Conservation (phyloP, 1,140 invertebrate genomes). For the Scaptomyza graminum region DNA sequence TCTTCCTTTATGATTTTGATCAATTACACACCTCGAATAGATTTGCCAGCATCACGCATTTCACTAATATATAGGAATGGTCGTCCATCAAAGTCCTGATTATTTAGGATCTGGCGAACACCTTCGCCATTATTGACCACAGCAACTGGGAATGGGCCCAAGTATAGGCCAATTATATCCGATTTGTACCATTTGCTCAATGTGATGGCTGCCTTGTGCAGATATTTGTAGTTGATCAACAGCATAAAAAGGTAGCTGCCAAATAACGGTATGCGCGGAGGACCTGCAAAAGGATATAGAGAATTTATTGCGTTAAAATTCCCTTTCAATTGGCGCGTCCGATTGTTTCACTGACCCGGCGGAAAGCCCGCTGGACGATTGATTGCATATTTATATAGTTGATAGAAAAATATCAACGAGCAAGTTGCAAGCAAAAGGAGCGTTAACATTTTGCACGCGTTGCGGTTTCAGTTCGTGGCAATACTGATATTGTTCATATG, state of each 20-base stretch:
- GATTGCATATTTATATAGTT: constrained; percentile 63
- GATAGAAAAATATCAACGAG: constrained; percentile 45
- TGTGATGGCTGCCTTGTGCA: constrained; percentile 71
- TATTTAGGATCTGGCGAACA: constrained; percentile 83
- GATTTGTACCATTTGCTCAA: constrained; percentile 83
- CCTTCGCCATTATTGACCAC: constrained; percentile 81
- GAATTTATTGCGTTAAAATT: constrained; percentile 4
- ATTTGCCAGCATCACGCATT: constrained; percentile 63
- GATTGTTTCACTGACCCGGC: constrained; percentile 57
- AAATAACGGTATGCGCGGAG: constrained; percentile 75
- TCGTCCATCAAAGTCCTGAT: constrained; percentile 84
- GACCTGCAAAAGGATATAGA: constrained; percentile 49
- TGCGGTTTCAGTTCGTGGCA: constrained; percentile 19
- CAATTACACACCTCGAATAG: constrained; percentile 70
- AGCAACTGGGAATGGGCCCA: constrained; percentile 76
- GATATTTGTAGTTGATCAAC: constrained; percentile 66
- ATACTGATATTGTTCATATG: constrained; percentile 39
- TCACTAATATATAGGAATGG: constrained; percentile 39
- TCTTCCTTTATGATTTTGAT: no score
- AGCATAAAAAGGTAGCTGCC: constrained; percentile 80
- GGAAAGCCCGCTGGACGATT: constrained; percentile 65
- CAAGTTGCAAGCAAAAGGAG: constrained; percentile 48
- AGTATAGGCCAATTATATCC: constrained; percentile 83
- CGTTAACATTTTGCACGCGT: constrained; percentile 64
- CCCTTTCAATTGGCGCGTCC: not conserved